Evolutionary conservation across 2,113 vertebrate genomes (phyloP), one percentile per base, ranked within the genome.

Genomic region (Pagrus major): DNA sequence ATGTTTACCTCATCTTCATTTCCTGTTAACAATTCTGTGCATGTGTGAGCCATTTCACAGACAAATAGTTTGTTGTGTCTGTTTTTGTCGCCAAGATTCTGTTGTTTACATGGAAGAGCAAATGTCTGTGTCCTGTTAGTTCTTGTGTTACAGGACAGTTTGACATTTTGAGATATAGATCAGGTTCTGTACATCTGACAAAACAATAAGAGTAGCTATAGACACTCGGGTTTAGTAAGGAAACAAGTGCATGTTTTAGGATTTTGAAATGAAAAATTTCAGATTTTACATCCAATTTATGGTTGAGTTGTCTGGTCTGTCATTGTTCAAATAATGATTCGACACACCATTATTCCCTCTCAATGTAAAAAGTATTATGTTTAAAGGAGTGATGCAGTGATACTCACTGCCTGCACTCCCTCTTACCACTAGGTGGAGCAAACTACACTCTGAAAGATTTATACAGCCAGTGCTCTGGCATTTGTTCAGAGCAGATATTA

Each of bases 361-460:
- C 39, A 56, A 21, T 41, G 11, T 29, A 37, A 33, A 27, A 56
- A 56, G 3, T 3, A 42, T 31, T 11, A 33, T 33, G 37, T 29
- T 9, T 41, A 10, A 31, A 42, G 41, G 3, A 37, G 4, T 41
- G n/a, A 37, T 25, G 20, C 2, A 4, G 5, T 56, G 11, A 61
- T 20, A 56, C 31, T 58, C 0, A 3, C 39, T 76, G 54, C 54
- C 2, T 41, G 2, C 4, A 9, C n/a, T 67, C 59, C 15, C 21
- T 23, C 21, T 11, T 20, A 66, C 91, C 92, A 92, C 88, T 79
- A 86, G 91, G 51, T 87, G 90, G 90, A 4, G 75, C 68, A 82
- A 79, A 78, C 29, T 46, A 31, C 81, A 72, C 71, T 67, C 27
- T 80, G 25, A 77, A 61, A 65, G n/a, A 66, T 66, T 23, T 6